Evolutionary conservation across 1,140 invertebrate species (phyloP), one percentile per base, ranked within the genome.

Genomic region (Zaprionus tsacasi): DNA sequence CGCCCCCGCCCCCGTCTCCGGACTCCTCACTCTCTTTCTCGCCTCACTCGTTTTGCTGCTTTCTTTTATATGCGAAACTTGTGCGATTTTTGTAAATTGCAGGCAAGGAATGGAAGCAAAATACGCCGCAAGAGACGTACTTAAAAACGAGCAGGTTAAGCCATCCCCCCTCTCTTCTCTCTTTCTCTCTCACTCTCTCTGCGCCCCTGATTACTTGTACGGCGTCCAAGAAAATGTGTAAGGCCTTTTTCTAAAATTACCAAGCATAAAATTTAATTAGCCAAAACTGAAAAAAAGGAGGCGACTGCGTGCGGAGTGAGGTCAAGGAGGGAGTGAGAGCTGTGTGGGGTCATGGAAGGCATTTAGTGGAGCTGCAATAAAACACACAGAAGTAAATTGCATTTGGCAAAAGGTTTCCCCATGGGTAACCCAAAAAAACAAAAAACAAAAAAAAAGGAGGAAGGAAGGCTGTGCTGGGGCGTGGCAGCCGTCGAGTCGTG

Each of bases 181-280:
- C 33, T 17, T 6, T 6, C 43, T 10, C 7, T 17, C 4, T 8
- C 11, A 4, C 11, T 0, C 11, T 25, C 8, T 11, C 17, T 50
- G 45, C 45, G 2, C 3, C 45, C 27, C 27, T 30, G 2, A 10
- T 15, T 48, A 8, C 45, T 48, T 15, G 7, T 25, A 25, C 45
- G 40, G n/a, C 40, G 70, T 57, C 61, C 33, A 43, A 56, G 64
- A 66, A 48, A 65, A 52, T 60, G 63, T 75, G 74, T 48, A 77
- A 79, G 81, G 71, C 78, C 74, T 79, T 88, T 83, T 74, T 83
- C 81, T 80, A 88, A 88, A 88, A 88, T 88, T 89, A 88, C 83
- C 83, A 82, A 88, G 85, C 83, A 88, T 88, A 88, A 88, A 88
- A 88, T 88, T 88, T 89, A 88, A 88, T 88, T 88, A 88, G 83